Evolutionary conservation across 2,888 invertebrate species (phyloP), one percentile per base, ranked within the genome.

Genomic region (Altica lythri): DNA sequence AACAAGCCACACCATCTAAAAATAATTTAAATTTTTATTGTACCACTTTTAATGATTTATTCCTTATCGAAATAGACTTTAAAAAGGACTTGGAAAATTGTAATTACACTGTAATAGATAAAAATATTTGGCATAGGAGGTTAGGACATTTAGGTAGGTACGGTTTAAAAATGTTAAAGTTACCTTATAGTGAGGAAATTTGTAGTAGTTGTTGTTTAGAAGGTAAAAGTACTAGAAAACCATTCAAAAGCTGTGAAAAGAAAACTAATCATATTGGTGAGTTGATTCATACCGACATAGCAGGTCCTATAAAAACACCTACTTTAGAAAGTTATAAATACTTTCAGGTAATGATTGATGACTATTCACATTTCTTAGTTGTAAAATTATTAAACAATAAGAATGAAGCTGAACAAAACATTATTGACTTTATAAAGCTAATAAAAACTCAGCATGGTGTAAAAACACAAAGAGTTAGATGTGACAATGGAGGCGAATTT

Each of bases 161-260:
- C n/a, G n/a, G n/a, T n/a, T n/a, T n/a, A n/a, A n/a, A n/a, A n/a
- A n/a, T n/a, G n/a, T n/a, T n/a, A n/a, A n/a, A n/a, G n/a, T n/a
- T n/a, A n/a, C n/a, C n/a, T n/a, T n/a, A n/a, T n/a, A n/a, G n/a
- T n/a, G n/a, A n/a, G n/a, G n/a, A n/a, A n/a, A n/a, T n/a, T n/a
- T n/a, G n/a, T n/a, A n/a, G n/a, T n/a, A n/a, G n/a, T n/a, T n/a
- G n/a, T n/a, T n/a, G n/a, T n/a, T n/a, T n/a, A n/a, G n/a, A n/a
- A n/a, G n/a, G n/a, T n/a, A n/a, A n/a, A n/a, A n/a, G n/a, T n/a
- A 61, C 61, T 35, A 52, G 60, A 53, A 55, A 56, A 50, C 56
- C 52, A 10, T 63, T 63, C 56, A n/a, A 46, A 35, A 43, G 29
- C 43, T 17, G 25, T 32, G 6, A 48, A 27, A 62, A 58, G 5